Percentiles rank a stretch among this genome's conserved stretches.
Conservation (phyloP, 2,113 vertebrate genomes). For the Porphyrio hochstetteri region DNA sequence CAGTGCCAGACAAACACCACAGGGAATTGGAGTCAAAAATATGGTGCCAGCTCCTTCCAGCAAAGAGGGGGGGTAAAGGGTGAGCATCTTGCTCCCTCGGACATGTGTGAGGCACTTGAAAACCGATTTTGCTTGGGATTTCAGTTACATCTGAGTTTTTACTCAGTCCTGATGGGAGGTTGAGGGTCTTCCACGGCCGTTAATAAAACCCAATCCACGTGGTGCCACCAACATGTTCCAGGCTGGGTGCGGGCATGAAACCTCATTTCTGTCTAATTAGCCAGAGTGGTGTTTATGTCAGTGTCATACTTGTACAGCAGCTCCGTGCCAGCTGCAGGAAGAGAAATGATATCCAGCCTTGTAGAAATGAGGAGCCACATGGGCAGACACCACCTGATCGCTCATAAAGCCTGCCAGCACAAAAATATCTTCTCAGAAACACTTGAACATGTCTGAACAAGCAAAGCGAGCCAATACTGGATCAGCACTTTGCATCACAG, state of each 20-base stretch:
- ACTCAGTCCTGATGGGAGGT: not conserved
- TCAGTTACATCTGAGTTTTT: not conserved
- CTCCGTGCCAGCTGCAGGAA: slow-evolving; percentile 23
- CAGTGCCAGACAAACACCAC: not conserved
- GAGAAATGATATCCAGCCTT: not conserved
- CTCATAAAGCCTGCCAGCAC: slow-evolving; percentile 43
- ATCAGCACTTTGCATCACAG: slow-evolving; percentile 25
- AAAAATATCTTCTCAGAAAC: slow-evolving; percentile 64
- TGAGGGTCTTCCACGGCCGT: rapidly evolving
- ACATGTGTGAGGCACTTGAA: not conserved
- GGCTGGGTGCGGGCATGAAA: not conserved
- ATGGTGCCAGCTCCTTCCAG: not conserved
- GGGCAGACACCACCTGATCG: slow-evolving; percentile 54
- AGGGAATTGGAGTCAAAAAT: not conserved
- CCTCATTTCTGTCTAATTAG: not conserved
- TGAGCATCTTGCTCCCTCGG: not conserved
- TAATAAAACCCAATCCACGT: not conserved
- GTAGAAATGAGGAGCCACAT: not conserved
- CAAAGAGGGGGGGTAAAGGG: not conserved
- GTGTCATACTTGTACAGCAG: not conserved
- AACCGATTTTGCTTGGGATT: not conserved
- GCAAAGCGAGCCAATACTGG: not conserved
- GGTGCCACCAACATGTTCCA: rapidly evolving
- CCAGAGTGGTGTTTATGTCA: not conserved
- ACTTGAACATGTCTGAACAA: slow-evolving; percentile 24